A percentile compares a stretch with the other conserved stretches of the same genome.
Conservation (phyloP, 92 coral and sea anemone species). For the Meandrina meandrites region DNA sequence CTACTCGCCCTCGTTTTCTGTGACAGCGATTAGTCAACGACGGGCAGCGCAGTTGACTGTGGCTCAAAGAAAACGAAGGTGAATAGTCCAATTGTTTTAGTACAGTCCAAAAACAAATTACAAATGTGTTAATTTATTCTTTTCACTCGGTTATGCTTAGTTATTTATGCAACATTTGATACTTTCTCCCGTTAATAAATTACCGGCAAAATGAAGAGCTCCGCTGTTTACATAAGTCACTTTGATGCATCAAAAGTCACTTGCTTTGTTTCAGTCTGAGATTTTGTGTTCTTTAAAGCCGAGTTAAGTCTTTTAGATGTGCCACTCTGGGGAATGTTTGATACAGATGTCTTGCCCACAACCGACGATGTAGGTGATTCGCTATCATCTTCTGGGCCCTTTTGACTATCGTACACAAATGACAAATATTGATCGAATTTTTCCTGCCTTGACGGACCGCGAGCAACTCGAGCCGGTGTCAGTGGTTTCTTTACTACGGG, state of each 20-base stretch:
- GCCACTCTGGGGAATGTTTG: not conserved
- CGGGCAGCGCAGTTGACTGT: too few relatives aligned
- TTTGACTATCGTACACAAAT: constrained; percentile 75
- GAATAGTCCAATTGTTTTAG: too few relatives aligned
- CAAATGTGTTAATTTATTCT: too few relatives aligned
- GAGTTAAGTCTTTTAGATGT: not conserved
- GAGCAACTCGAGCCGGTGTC: constrained; percentile 35
- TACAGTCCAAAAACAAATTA: too few relatives aligned
- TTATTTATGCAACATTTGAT: too few relatives aligned
- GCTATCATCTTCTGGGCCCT: constrained; percentile 10
- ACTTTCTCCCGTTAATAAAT: too few relatives aligned
- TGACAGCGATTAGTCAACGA: too few relatives aligned
- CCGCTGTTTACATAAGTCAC: not conserved
- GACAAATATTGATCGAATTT: constrained; percentile 47
- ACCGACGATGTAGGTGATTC: not conserved
- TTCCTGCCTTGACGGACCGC: constrained; percentile 32
- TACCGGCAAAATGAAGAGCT: not conserved
- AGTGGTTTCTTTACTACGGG: constrained; percentile 37
- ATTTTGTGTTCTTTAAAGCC: not conserved
- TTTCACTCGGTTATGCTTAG: too few relatives aligned
- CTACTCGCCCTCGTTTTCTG: too few relatives aligned
- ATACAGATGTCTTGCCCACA: not conserved
- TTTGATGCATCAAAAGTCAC: not conserved
- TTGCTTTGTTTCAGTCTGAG: not conserved
- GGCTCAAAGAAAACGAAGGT: too few relatives aligned